phyloP scores from a whole-genome alignment of 2,113 vertebrate species.

The Callorhinus ursinus region DNA sequence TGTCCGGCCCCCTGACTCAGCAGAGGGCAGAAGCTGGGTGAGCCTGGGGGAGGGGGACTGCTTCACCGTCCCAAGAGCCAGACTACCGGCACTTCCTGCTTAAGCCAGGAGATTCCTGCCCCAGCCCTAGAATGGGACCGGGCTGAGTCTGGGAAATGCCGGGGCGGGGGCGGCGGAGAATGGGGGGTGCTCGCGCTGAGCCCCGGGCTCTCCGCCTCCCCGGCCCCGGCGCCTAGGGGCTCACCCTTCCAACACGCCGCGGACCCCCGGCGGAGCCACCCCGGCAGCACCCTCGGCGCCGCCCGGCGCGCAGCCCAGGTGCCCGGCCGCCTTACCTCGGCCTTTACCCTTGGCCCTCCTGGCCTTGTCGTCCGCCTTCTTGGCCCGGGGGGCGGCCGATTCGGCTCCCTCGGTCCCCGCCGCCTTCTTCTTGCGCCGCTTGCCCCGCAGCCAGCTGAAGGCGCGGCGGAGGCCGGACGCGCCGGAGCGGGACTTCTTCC shows the following conservation, averaged over 20 bases:
- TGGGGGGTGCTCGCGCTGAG: not conserved
- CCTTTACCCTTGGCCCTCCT: conserved; percentile 76
- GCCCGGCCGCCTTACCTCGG: conserved; percentile 70
- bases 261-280: not conserved
- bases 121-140: not conserved
- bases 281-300: not conserved
- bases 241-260: not conserved
- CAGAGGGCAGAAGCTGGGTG: conserved; percentile 70
- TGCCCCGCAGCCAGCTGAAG: conserved; percentile 92
- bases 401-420: conserved; percentile 69
- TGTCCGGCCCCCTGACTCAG: conserved; percentile 87
- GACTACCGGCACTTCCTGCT: conserved; percentile 46
- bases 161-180: not conserved
- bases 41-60: not conserved
- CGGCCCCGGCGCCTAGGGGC: not conserved
- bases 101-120: not conserved
- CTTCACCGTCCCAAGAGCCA: not conserved
- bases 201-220: not conserved
- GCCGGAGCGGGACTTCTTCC: conserved; percentile 85
- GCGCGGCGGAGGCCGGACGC: conserved; percentile 90
- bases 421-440: conserved; percentile 85
- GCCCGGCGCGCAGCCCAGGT: conserved; percentile 51
- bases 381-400: conserved; percentile 66
- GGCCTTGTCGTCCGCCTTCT: conserved; percentile 79
- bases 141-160: not conserved